These are phyloP conservation scores for Platorchestia sp. DNA, from an alignment of 1,140 invertebrate species.

Conservation along the genomic window DNA sequence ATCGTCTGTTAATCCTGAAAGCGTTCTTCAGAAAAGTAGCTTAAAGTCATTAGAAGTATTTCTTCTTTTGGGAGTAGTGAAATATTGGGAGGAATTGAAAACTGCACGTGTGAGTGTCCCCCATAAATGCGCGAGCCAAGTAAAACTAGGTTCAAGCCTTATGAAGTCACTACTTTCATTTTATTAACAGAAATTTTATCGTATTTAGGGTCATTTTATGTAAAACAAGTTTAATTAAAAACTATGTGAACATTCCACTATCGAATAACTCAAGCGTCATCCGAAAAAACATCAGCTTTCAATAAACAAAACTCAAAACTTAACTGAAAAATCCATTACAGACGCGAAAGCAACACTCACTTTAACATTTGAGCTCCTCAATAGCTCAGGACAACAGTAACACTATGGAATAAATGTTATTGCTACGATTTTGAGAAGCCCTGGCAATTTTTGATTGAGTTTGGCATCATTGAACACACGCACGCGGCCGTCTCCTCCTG, in stretches of 20 bases:
- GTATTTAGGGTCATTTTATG: not conserved
- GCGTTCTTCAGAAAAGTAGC: not conserved
- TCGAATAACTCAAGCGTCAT: not conserved
- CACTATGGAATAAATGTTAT: conserved; percentile 25
- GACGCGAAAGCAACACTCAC: not conserved
- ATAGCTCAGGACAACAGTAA: not conserved
- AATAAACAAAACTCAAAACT: not conserved
- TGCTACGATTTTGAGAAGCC: conserved; percentile 36
- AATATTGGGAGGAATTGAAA: not conserved
- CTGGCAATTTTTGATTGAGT: conserved; percentile 35
- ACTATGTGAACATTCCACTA: not conserved
- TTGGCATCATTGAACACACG: conserved; percentile 47
- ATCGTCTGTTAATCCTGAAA: too few relatives aligned
- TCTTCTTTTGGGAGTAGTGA: not conserved
- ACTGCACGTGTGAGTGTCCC: not conserved
- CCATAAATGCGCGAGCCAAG: not conserved
- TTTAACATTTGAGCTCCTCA: not conserved
- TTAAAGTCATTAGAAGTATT: not conserved
- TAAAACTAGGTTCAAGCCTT: not conserved
- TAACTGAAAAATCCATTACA: not conserved
- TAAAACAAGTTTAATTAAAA: not conserved
- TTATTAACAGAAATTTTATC: not conserved
- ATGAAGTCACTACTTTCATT: not conserved
- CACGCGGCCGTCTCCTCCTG: not conserved
- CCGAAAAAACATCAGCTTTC: not conserved